Evolutionary conservation across 2,113 vertebrate species (phyloP).

Genomic region (Strix aluco): DNA sequence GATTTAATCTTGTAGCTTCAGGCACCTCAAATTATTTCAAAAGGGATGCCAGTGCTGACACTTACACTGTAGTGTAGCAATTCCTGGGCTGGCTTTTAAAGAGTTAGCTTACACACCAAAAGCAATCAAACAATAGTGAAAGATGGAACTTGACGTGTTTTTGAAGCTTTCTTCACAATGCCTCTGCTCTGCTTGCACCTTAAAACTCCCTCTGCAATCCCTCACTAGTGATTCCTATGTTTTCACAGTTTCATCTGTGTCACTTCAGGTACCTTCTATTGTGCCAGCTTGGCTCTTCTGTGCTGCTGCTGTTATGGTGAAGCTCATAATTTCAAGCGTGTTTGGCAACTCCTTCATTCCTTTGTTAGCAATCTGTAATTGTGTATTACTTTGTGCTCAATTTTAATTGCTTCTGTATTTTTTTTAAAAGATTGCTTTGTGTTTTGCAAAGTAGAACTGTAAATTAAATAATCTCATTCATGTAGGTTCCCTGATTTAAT

Average conservation of each 20-base stretch:
- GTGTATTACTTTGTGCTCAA: not conserved
- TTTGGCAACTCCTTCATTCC: not conserved
- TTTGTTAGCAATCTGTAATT: not conserved
- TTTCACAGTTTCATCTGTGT: not conserved
- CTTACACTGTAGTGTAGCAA: not conserved
- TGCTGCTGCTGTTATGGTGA: not conserved
- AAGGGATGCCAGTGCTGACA: not conserved
- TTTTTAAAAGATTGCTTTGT: not conserved
- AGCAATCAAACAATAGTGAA: not conserved
- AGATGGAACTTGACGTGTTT: not conserved
- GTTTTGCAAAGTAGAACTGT: not conserved
- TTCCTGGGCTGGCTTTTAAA: not conserved
- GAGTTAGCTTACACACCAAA: not conserved
- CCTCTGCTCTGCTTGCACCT: not conserved
- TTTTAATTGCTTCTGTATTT: not conserved
- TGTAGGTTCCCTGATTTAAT: not conserved
- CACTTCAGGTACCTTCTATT: not conserved
- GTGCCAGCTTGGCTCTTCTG: not conserved
- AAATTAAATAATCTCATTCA: not conserved
- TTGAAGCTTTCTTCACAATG: not conserved
- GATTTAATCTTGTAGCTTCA: not conserved
- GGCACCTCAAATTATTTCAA: not conserved
- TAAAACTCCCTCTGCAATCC: not conserved
- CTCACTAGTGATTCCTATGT: not conserved
- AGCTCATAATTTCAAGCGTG: not conserved